These are phyloP conservation scores for Aspidiotus destructor DNA, from an alignment of 2,888 invertebrate genomes.

Conservation along the genomic window DNA sequence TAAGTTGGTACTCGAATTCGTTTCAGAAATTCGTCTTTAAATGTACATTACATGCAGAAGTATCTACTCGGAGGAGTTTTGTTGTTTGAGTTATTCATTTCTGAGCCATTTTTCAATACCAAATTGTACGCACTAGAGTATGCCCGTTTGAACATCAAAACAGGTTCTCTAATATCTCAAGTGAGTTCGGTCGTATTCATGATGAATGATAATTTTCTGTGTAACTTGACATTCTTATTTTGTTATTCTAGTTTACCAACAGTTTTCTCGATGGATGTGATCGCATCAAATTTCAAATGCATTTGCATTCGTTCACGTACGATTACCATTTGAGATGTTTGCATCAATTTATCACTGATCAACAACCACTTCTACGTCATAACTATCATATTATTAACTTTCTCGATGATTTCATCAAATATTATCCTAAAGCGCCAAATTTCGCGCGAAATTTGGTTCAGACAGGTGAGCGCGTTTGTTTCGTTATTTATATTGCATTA, in stretches of 20 bases:
- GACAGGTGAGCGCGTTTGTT: slow-evolving; percentile 48
- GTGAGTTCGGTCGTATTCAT: slow-evolving; percentile 40
- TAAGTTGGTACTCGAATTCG: not conserved
- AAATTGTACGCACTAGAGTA: slow-evolving; percentile 59
- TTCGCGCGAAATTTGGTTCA: slow-evolving; percentile 63
- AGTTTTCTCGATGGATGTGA: slow-evolving; percentile 59
- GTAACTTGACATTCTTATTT: not conserved
- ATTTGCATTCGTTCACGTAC: slow-evolving; percentile 66
- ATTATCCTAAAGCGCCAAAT: slow-evolving; percentile 66
- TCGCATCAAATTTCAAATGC: slow-evolving; percentile 59
- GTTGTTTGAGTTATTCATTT: slow-evolving; percentile 56
- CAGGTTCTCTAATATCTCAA: slow-evolving; percentile 49
- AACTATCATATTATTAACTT: slow-evolving; percentile 62
- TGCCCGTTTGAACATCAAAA: slow-evolving; percentile 49
- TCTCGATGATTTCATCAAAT: slow-evolving; percentile 64
- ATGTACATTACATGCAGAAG: slow-evolving; percentile 47
- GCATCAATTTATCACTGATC: slow-evolving; percentile 54
- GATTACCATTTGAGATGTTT: slow-evolving; percentile 64
- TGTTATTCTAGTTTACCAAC: slow-evolving; percentile 47
- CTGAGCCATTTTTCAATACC: slow-evolving; percentile 61
- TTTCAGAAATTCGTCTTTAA: not conserved
- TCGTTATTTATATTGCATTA: slow-evolving; percentile 34
- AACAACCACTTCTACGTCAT: slow-evolving; percentile 37
- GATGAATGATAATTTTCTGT: not conserved
- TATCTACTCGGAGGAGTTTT: slow-evolving; percentile 59